A percentile compares a stretch with the other conserved stretches of the same genome.
Evolutionary conservation across 2,888 invertebrate genomes (phyloP).

Genomic region (Heteromyza rotundicornis): DNA sequence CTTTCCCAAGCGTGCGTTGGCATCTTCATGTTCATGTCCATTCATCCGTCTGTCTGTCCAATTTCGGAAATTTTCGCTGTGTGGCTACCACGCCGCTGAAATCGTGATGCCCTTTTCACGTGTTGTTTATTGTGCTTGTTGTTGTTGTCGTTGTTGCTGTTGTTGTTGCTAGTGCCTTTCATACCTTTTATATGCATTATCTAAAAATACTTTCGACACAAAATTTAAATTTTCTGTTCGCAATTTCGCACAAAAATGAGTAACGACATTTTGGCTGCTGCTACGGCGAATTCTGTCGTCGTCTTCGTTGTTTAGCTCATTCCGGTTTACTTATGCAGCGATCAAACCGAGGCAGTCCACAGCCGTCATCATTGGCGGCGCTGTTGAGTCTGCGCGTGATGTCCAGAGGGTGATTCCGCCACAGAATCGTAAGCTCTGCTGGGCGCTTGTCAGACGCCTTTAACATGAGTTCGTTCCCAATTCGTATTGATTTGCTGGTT

Average conservation of each 20-base stretch:
- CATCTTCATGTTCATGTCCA: constrained; percentile 7
- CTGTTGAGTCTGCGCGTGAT: constrained; percentile 28
- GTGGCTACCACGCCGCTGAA: constrained; percentile 3
- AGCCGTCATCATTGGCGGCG: neutral
- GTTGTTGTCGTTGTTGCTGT: neutral
- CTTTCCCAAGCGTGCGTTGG: constrained; percentile 19
- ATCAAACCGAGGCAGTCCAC: neutral
- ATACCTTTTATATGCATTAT: no score
- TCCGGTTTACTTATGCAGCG: neutral
- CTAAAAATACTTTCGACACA: constrained; percentile 29
- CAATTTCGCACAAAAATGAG: constrained; percentile 28
- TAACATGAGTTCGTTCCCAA: constrained; percentile 7
- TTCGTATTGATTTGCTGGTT: neutral
- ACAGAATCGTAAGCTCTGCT: neutral
- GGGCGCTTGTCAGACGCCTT: constrained; percentile 15
- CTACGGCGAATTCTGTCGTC: neutral
- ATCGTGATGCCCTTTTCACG: constrained; percentile 30
- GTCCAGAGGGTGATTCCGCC: constrained; percentile 41
- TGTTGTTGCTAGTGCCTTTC: neutral
- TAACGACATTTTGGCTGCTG: constrained; percentile 14
- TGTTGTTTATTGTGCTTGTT: constrained; percentile 15
- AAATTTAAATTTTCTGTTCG: constrained; percentile 30
- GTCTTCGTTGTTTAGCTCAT: neutral
- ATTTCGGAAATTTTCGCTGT: neutral
- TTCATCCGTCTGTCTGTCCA: constrained; percentile 14